Evolutionary conservation across 2,113 vertebrate species (phyloP).

Genomic region (Origma solitaria): DNA sequence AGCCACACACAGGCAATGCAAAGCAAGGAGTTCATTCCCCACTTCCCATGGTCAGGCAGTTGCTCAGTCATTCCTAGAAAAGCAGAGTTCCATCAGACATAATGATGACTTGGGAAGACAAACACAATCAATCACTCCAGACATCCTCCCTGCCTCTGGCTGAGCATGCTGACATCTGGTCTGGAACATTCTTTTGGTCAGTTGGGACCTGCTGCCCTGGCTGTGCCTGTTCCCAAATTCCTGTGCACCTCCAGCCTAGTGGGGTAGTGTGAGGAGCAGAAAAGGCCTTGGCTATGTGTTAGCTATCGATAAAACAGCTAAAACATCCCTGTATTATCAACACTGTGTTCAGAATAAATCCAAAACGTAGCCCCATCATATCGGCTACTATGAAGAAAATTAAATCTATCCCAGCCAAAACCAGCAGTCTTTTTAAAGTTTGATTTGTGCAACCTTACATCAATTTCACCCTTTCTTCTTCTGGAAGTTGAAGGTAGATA

Average conservation of each 20-base stretch:
- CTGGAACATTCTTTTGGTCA: neutral
- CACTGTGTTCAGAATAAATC: neutral
- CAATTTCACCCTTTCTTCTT: neutral
- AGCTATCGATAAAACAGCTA: neutral
- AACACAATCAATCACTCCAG: neutral
- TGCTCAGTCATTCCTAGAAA: neutral
- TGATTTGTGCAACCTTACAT: neutral
- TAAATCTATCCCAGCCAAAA: neutral
- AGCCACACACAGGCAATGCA: neutral
- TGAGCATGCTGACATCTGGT: neutral
- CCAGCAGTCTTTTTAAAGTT: neutral
- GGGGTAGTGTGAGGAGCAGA: neutral
- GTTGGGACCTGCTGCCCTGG: neutral
- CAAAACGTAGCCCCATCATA: neutral
- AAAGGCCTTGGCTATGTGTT: neutral
- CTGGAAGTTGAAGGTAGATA: neutral
- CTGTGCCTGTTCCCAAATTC: neutral
- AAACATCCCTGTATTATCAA: neutral
- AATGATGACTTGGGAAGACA: neutral
- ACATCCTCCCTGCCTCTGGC: neutral
- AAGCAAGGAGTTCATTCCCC: neutral
- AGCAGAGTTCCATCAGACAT: rapidly evolving
- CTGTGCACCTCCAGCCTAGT: neutral
- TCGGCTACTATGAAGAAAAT: neutral
- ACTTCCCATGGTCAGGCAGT: neutral